Evolutionary conservation across 2,888 invertebrate species (phyloP), one percentile per base, ranked within the genome.

Genomic region (Apotomis betuletana): DNA sequence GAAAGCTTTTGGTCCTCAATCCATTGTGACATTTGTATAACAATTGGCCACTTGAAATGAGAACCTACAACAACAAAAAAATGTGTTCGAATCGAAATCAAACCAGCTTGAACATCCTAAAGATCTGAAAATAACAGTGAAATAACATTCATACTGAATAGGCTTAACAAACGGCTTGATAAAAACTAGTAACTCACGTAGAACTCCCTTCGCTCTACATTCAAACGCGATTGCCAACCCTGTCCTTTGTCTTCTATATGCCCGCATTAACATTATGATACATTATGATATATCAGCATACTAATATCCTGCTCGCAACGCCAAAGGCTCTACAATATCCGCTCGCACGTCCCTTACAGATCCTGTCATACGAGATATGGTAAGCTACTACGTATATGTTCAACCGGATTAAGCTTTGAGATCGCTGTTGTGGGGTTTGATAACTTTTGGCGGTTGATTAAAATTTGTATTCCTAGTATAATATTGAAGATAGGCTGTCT

Each of bases 271-370:
- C 44, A 65, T 57, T 65, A 65, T 71, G 73, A 74, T 74, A 76
- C 71, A 74, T 78, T 75, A 78, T 78, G 61, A 72, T 68, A 63
- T 76, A 76, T 77, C 78, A 78, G 78, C 79, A 78, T 80, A 79
- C 80, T 83, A 85, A 86, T 85, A 86, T 87, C 86, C 86, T 81
- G 79, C 69, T 75, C 75, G 75, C 70, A 77, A 76, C 82, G 81
- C 81, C 83, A 84, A 84, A 83, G 85, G 84, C 83, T 81, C 77
- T 80, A 84, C 80, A 85, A 86, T 86, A 86, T 86, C 84, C 83
- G 86, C 74, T 78, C 58, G 52, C 79, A 77, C 78, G 80, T 81
- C 80, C 82, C 80, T 79, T 77, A 75, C 74, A 73, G 73, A 74
- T 63, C 74, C 78, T 74, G 74, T 77, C 74, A 76, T 76, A 75